Evolutionary conservation across 2,113 vertebrate genomes (phyloP), one percentile per base, ranked within the genome.

Genomic region (Bambusicola thoracicus): DNA sequence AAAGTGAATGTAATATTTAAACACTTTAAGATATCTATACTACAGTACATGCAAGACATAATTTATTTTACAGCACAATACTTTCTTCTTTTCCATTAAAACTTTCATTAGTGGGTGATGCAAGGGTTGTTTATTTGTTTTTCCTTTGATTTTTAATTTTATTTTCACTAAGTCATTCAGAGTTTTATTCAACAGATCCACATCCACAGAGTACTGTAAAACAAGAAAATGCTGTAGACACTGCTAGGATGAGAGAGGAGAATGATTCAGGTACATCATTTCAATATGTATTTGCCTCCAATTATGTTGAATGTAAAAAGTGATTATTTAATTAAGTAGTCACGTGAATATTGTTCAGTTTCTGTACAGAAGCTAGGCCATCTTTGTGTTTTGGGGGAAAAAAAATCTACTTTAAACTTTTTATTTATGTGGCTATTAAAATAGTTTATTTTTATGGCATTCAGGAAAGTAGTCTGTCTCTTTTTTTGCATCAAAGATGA

Each of bases 371-470:
- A 85, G 81, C 83, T 91, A 95, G 93, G 89, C 68, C 83, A 94
- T 80, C 81, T 93, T 92, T 90, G 91, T 95, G 94, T 88, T 85
- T 5, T 27, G 49, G 61, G 87, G 59, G 3, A 1, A 81, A n/a
- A n/a, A n/a, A 92, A 77, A 48, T 90, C 75, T 92, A 94, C 88
- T 83, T 93, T 87, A 91, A 97, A 93, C 94, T 38, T 88, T 94
- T 97, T 98, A 98, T 98, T 98, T 98, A 98, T 98, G 44, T 97
- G 80, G 93, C 87, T 97, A 97, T 97, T 98, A 98, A 98, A 98
- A 96, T 96, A 96, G 95, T 96, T 95, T 98, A 97, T 97, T 98
- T 97, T 98, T 97, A 96, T 96, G 95, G 94, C 90, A 97, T 86
- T 95, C 78, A 53, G 84, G 96, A 93, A 94, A 83, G 83, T 40